Percentiles rank a stretch among this genome's conserved stretches.
Evolutionary conservation across 2,888 invertebrate species (phyloP).

Genomic region (Brachylomia viminalis): DNA sequence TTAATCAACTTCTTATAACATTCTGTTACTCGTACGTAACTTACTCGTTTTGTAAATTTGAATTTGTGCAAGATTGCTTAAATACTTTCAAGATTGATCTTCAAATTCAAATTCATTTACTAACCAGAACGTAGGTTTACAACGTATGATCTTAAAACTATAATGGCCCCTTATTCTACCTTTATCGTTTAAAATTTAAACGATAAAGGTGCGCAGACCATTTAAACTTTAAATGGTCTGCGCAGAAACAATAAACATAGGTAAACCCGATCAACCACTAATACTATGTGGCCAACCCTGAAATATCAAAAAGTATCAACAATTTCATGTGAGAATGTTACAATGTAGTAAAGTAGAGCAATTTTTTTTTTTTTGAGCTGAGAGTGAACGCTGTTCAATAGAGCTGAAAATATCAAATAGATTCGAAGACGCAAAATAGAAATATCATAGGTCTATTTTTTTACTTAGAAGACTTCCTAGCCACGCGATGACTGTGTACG

Average conservation of each 20-base stretch:
- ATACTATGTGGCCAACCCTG: too few relatives aligned
- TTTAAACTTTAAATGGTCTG: too few relatives aligned
- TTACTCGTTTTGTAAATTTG: constrained; percentile 14
- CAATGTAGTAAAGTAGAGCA: too few relatives aligned
- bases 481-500: neutral
- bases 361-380: neutral
- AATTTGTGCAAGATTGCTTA: neutral
- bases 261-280: too few relatives aligned
- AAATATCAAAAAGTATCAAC: neutral
- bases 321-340: too few relatives aligned
- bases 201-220: too few relatives aligned
- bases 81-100: constrained; percentile 6
- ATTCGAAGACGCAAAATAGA: neutral
- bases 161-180: too few relatives aligned
- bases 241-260: too few relatives aligned
- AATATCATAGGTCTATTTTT: neutral
- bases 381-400: neutral
- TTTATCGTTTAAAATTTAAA: too few relatives aligned
- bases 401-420: neutral
- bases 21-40: constrained; percentile 1
- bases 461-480: neutral
- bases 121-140: too few relatives aligned
- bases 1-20: constrained; percentile 39
- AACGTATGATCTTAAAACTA: too few relatives aligned
- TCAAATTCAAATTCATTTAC: too few relatives aligned